A percentile compares a stretch with the other conserved stretches of the same genome.
phyloP scores from a whole-genome alignment of 2,797 vertebrate genomes.

The Heterohyrax brucei region DNA sequence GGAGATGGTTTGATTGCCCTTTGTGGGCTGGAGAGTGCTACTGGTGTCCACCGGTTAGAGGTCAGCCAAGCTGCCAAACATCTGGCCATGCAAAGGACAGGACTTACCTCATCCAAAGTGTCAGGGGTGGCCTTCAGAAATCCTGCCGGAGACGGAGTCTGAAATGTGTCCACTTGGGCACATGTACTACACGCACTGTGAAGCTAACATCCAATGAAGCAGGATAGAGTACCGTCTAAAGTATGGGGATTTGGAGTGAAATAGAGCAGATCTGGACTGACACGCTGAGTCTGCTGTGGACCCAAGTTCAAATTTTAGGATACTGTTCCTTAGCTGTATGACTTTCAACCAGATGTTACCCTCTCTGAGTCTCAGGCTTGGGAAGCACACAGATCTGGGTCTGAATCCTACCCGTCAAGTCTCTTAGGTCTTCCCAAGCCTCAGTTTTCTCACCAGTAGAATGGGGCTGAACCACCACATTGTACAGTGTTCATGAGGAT shows the following conservation, averaged over 20 bases:
- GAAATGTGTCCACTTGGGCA: neutral
- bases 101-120: constrained; percentile 1
- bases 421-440: neutral
- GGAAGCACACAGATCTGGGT: constrained; percentile 2
- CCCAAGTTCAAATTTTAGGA: constrained; percentile 13
- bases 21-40: neutral
- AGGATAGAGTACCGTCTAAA: neutral
- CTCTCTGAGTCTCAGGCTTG: constrained; percentile 59
- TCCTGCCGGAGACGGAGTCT: neutral
- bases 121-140: neutral
- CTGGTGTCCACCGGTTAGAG: neutral
- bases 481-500: neutral
- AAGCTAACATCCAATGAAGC: neutral
- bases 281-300: neutral
- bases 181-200: neutral
- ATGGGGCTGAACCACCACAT: neutral
- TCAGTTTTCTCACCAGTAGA: constrained; percentile 54
- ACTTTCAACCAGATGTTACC: constrained; percentile 23
- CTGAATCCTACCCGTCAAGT: constrained; percentile 26
- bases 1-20: neutral
- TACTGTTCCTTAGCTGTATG: neutral
- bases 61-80: neutral
- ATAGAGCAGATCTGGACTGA: neutral
- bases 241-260: neutral
- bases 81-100: neutral